These are phyloP conservation scores for Lepus townsendii DNA, from an alignment of 2,797 vertebrate genomes.

Conservation along the genomic window DNA sequence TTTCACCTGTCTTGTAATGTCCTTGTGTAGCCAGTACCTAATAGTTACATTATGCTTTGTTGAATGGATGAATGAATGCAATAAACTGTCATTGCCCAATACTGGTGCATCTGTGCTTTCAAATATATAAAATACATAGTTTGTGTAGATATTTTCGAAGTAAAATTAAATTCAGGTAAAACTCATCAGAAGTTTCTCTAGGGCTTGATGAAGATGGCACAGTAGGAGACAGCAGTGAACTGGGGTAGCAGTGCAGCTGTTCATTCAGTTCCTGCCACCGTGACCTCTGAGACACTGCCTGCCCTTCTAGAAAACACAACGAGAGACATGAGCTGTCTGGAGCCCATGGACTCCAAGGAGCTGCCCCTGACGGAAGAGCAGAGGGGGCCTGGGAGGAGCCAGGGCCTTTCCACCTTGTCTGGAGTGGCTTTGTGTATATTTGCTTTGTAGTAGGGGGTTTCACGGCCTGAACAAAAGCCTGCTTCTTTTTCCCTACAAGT, in stretches of 20 bases:
- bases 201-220: neutral
- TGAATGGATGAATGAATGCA: neutral
- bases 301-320: neutral
- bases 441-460: neutral
- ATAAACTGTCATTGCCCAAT: neutral
- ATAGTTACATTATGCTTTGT: neutral
- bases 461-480: neutral
- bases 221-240: neutral
- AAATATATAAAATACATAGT: neutral
- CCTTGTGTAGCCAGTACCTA: neutral
- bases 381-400: neutral
- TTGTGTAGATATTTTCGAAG: neutral
- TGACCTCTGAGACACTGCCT: neutral
- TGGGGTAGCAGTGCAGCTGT: neutral
- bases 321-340: neutral
- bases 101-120: neutral
- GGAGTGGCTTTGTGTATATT: neutral
- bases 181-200: neutral
- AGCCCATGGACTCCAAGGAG: neutral
- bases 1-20: neutral
- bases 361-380: neutral
- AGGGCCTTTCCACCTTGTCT: neutral
- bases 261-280: neutral
- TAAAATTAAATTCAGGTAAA: neutral
- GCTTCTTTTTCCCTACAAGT: constrained; percentile 25